phyloP scores from a whole-genome alignment of 1,140 invertebrate genomes.

The Cydia fagiglandana region DNA sequence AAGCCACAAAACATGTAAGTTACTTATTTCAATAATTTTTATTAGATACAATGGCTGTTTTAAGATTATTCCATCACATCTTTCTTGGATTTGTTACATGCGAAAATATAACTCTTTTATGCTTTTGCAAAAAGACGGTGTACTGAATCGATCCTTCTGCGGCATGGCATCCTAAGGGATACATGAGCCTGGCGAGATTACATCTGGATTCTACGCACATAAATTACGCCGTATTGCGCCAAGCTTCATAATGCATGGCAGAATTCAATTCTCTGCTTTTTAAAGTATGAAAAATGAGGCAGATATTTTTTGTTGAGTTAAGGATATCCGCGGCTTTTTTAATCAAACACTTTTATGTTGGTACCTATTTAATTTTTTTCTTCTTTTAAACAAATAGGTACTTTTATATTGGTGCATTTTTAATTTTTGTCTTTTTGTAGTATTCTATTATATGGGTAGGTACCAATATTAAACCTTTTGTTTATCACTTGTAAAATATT shows the following conservation, averaged over 20 bases:
- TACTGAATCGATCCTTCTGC: background rate
- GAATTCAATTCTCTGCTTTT: constrained; percentile 29
- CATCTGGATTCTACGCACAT: constrained; percentile 28
- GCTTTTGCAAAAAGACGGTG: background rate
- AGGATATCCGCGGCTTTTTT: background rate
- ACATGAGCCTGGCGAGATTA: constrained; percentile 17
- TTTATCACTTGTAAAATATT: background rate
- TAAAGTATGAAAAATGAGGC: constrained; percentile 21
- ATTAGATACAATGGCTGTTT: too few species aligned
- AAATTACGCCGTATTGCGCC: constrained; percentile 21
- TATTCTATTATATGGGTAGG: too few species aligned
- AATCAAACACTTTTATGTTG: background rate
- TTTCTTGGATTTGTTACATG: too few species aligned
- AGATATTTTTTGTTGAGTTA: background rate
- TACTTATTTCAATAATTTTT: too few species aligned
- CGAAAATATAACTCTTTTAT: background rate
- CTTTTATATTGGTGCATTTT: background rate
- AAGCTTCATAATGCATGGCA: constrained; percentile 24
- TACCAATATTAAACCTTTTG: background rate
- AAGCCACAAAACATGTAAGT: too few species aligned
- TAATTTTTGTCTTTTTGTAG: background rate
- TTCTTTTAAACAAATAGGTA: too few species aligned
- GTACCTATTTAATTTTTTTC: background rate
- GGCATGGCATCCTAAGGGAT: constrained; percentile 18
- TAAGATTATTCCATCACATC: too few species aligned